These are phyloP conservation scores for Lasiurus cinereus DNA, from an alignment of 2,113 vertebrate species.

Conservation along the genomic window DNA sequence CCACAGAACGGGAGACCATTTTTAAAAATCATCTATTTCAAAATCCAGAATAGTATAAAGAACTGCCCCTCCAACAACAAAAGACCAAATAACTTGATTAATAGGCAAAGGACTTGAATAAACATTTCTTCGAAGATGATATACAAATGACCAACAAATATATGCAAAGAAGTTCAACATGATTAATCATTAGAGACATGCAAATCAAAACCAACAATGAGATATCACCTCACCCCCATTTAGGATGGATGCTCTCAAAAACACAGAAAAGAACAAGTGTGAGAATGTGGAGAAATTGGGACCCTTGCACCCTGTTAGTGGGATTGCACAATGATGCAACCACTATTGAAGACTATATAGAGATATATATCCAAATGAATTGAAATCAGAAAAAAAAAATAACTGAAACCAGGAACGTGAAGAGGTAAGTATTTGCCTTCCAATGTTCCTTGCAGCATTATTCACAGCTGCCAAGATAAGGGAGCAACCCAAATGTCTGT, in stretches of 20 bases:
- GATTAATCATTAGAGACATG: conserved; percentile 27
- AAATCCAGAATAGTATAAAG: background rate
- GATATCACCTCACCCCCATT: background rate
- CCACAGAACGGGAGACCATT: background rate
- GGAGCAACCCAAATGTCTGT: background rate
- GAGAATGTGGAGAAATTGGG: background rate
- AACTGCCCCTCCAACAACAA: background rate
- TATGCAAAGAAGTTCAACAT: background rate
- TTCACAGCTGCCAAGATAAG: background rate
- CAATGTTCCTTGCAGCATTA: background rate
- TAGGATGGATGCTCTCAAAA: background rate
- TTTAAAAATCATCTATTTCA: background rate
- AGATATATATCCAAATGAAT: background rate
- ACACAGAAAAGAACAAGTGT: background rate
- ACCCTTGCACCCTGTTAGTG: background rate
- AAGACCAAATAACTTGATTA: background rate
- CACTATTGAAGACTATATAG: background rate
- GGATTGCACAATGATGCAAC: background rate
- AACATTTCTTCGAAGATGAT: conserved; percentile 20
- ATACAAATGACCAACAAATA: background rate
- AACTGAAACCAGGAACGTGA: background rate
- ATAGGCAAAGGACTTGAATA: background rate
- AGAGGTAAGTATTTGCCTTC: background rate
- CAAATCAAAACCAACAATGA: background rate
- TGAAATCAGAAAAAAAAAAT: background rate